Percentiles rank a stretch among this genome's conserved stretches.
Evolutionary conservation across 2,113 vertebrate genomes (phyloP).

Genomic region (Vidua macroura): DNA sequence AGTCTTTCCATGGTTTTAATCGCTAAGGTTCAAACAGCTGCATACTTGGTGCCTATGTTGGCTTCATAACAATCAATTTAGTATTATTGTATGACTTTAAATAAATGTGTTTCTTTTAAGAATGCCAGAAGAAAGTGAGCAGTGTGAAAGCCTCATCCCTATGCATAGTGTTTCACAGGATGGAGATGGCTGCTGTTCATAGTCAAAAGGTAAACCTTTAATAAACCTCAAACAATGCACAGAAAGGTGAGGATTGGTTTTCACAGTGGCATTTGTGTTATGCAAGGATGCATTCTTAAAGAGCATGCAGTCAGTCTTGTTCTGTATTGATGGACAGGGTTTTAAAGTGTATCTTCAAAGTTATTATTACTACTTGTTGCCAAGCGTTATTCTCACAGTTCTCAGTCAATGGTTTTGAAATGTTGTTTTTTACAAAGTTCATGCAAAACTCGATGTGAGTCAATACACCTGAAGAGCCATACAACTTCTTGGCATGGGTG

Average conservation of each 20-base stretch:
- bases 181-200: slow-evolving; percentile 76
- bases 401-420: background rate
- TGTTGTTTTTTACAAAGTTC: background rate
- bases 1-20: background rate
- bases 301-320: background rate
- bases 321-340: background rate
- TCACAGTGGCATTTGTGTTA: background rate
- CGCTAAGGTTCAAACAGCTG: background rate
- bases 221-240: background rate
- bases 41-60: background rate
- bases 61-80: background rate
- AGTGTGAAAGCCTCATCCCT: slow-evolving; percentile 93
- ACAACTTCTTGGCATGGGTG: background rate
- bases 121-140: slow-evolving; percentile 87
- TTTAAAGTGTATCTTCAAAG: background rate
- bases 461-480: background rate
- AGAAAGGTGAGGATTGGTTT: background rate
- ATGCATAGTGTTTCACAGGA: slow-evolving; percentile 83
- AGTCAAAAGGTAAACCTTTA: slow-evolving; percentile 51
- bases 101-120: slow-evolving; percentile 62
- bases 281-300: background rate
- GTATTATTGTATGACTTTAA: background rate
- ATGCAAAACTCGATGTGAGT: background rate
- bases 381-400: background rate
- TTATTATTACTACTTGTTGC: background rate